These are phyloP conservation scores for Chlorodrepanis virens DNA, from an alignment of 2,113 vertebrate species.

Conservation along the genomic window DNA sequence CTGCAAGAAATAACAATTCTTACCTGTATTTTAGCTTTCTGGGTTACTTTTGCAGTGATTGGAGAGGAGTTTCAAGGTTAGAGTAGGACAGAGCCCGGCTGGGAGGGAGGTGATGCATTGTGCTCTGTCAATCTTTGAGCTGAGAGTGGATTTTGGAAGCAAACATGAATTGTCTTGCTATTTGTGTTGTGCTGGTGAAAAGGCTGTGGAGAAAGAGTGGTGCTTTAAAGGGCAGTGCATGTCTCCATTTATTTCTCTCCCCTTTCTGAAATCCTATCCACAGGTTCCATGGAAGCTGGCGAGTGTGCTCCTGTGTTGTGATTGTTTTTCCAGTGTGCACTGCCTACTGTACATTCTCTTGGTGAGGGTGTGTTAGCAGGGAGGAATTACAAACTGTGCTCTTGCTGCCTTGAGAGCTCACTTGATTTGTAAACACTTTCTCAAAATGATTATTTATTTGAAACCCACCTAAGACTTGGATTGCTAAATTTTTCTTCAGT, in stretches of 20 bases:
- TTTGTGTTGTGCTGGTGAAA: background rate
- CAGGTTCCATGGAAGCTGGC: background rate
- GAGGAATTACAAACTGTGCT: background rate
- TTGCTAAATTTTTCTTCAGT: slow-evolving; percentile 32
- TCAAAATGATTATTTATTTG: slow-evolving; percentile 64
- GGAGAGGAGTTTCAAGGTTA: background rate
- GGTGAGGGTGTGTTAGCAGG: slow-evolving; percentile 1
- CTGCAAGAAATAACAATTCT: background rate
- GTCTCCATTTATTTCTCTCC: background rate
- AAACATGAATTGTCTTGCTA: background rate
- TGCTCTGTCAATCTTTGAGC: background rate
- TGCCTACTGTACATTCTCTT: slow-evolving; percentile 60
- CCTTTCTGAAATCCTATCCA: background rate
- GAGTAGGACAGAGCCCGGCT: background rate
- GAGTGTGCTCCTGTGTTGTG: background rate
- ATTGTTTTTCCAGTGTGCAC: slow-evolving; percentile 35
- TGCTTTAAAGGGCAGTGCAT: background rate
- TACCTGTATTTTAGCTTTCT: background rate
- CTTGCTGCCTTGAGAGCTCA: slow-evolving; percentile 46
- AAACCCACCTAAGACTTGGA: slow-evolving; percentile 25
- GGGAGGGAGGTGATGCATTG: background rate
- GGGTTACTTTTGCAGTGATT: background rate
- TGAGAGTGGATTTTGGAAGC: background rate
- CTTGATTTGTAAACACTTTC: background rate
- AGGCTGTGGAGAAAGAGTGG: background rate